Percentiles rank a stretch among this genome's conserved stretches.
Evolutionary conservation across 2,113 vertebrate genomes (phyloP).

Genomic region (Apteryx mantelli): DNA sequence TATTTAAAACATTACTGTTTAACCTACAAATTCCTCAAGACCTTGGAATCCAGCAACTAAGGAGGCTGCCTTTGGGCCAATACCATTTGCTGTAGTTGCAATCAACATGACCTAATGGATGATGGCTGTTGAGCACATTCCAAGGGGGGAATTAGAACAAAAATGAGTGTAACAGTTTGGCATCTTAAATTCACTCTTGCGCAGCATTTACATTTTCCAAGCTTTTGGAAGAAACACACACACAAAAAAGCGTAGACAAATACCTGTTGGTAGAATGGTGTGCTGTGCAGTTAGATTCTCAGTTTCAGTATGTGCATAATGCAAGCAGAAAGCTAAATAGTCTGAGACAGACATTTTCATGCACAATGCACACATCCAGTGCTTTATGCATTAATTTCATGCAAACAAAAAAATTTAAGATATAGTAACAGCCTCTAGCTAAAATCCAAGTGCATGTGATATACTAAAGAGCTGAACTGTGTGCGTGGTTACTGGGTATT

Average conservation of each 20-base stretch:
- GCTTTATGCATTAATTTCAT: neutral
- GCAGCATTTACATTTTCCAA: neutral
- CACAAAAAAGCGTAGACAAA: too few species aligned
- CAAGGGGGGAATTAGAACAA: neutral
- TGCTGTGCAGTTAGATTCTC: too few species aligned
- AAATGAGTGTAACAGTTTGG: neutral
- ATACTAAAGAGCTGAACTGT: neutral
- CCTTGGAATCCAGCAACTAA: neutral
- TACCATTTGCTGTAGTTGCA: neutral
- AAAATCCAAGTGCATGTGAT: neutral
- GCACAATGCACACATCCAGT: neutral
- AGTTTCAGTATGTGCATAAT: too few species aligned
- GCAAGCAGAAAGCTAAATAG: neutral
- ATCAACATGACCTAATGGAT: neutral
- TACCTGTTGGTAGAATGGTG: too few species aligned
- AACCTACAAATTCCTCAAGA: neutral
- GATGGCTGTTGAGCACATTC: neutral
- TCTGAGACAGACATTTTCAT: neutral
- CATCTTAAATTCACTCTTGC: neutral
- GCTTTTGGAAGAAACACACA: neutral
- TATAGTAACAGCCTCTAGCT: neutral
- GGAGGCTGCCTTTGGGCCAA: neutral
- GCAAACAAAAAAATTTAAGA: neutral
- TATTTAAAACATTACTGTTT: neutral
- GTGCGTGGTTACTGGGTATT: neutral